Base-by-base conservation (phyloP, 2,797 vertebrate genomes). In the Acipenser oxyrinchus region DNA sequence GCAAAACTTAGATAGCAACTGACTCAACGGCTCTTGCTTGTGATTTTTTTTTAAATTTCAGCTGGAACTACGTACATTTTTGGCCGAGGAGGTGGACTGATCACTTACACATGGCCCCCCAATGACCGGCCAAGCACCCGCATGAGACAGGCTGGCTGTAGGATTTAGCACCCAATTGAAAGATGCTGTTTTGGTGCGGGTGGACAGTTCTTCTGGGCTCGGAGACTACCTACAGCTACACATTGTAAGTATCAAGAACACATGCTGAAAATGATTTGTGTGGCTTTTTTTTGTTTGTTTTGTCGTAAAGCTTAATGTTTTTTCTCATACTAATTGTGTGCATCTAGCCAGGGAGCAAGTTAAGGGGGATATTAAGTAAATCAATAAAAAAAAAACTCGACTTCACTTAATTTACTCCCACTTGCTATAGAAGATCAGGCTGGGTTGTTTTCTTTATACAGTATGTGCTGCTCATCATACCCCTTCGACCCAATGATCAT, bases 1-100 rank as follows among this genome's bases (percentile, higher is more conserved):
- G 18, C 18, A 18, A 18, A 18, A 18, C 18, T 18, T 18, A 18
- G 18, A 18, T 18, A 18, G 18, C 18, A 18, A 18, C 1, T 18
- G 18, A 18, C 18, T 18, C 2, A 18, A 18, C 18, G 18, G 18
- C 18, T 18, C 18, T 70, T 71, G 1, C 75, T 74, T 79, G 66
- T 74, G n/a, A 74, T 79, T 80, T 81, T 48, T 13, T 58, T 61
- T 61, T 13, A 12, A 11, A 13, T 51, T 18, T 2, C 81, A 99
- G 96, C 96, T 83, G 96, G 96, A 85, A 97, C 94, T 72, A 97
- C 95, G 0, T 99, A 97, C 83, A 97, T 99, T 86, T 99, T 99
- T 83, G 96, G 95, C 78, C 91, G 95, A 85, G 95, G 95, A 69
- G 95, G 96, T 81, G 96, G 96, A 88, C 91, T 95, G 51, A 95